A percentile compares a stretch with the other conserved stretches of the same genome.
Evolutionary conservation across 2,888 invertebrate genomes (phyloP).

Genomic region (Coelopa pilipes): DNA sequence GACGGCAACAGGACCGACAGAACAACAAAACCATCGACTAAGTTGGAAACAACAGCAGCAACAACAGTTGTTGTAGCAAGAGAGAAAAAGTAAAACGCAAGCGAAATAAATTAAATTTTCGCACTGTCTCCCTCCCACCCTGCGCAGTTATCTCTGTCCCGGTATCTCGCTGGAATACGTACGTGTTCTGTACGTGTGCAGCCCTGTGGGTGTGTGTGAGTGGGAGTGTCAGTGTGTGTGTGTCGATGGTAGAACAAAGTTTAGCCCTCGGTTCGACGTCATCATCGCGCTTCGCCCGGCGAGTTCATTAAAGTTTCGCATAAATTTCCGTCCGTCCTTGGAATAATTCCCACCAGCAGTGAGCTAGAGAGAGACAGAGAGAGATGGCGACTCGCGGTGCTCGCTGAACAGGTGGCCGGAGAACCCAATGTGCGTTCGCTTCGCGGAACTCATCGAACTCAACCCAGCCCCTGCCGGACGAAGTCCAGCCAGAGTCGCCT

Average conservation of each 20-base stretch:
- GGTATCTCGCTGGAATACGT: neutral
- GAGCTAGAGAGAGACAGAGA: too few species aligned
- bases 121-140: constrained; percentile 38
- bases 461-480: too few species aligned
- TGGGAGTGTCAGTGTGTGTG: constrained; percentile 51
- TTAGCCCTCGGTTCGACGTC: neutral
- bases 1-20: neutral
- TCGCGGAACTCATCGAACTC: too few species aligned
- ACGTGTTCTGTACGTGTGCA: neutral
- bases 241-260: constrained; percentile 6
- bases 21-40: too few species aligned
- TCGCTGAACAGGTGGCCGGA: too few species aligned
- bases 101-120: constrained; percentile 56
- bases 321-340: too few species aligned
- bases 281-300: too few species aligned
- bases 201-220: constrained; percentile 41
- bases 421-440: too few species aligned
- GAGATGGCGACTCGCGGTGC: too few species aligned
- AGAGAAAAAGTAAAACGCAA: neutral
- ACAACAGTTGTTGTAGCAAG: neutral
- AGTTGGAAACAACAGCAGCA: neutral
- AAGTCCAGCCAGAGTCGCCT: too few species aligned
- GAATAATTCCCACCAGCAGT: too few species aligned
- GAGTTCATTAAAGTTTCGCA: too few species aligned
- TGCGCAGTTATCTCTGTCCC: neutral